phyloP scores from a whole-genome alignment of 2,888 invertebrate species.

The Elmis aenea region DNA sequence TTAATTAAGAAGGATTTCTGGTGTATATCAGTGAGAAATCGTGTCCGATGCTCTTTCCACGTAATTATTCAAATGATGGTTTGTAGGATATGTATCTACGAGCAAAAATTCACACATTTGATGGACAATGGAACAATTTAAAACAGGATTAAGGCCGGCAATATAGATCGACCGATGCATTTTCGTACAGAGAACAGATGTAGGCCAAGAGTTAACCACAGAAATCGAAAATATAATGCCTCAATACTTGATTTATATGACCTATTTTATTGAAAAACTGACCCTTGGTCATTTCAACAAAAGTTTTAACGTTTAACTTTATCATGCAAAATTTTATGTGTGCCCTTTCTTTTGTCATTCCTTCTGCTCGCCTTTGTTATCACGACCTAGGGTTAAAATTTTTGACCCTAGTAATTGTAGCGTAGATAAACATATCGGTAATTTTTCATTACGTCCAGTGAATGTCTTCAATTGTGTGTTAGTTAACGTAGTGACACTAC shows the following conservation, averaged over 20 bases:
- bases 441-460: constrained; percentile 39
- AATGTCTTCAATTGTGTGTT: constrained; percentile 19
- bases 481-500: no score
- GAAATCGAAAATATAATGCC: constrained; percentile 36
- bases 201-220: constrained; percentile 47
- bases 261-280: constrained; percentile 39
- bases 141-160: constrained; percentile 27
- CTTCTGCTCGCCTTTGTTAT: constrained; percentile 35
- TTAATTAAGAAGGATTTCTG: constrained; percentile 1
- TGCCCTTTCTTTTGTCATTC: constrained; percentile 35
- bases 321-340: constrained; percentile 40
- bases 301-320: constrained; percentile 33
- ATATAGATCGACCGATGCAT: constrained; percentile 31
- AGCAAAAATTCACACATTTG: constrained; percentile 21
- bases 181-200: constrained; percentile 44
- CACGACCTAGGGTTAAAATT: constrained; percentile 44
- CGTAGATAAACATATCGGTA: constrained; percentile 45
- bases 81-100: constrained; percentile 8
- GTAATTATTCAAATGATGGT: constrained; percentile 7
- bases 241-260: constrained; percentile 45
- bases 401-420: constrained; percentile 46
- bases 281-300: constrained; percentile 38
- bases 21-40: constrained; percentile 12
- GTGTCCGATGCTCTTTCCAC: constrained; percentile 9
- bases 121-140: constrained; percentile 27